Base-by-base conservation (phyloP, 2,797 vertebrate genomes). In the Spondyliosoma cantharus region DNA sequence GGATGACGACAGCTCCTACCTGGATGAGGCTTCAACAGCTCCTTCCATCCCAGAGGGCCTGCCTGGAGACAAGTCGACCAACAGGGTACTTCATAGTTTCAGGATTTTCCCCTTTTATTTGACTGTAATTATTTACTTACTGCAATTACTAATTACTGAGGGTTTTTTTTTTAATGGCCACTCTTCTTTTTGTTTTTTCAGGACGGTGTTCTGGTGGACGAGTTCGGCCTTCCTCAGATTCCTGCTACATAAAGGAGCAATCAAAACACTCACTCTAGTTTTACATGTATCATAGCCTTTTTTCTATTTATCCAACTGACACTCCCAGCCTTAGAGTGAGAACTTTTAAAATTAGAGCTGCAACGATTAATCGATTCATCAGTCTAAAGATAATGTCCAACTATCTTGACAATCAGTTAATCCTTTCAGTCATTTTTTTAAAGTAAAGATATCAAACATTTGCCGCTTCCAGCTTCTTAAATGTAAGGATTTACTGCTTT, bases 141-240 rank as follows among this genome's bases (percentile, higher is more conserved):
- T 2, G 37, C 9, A 37, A 37, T 37, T 11, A 37, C 9, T 37
- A 37, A 11, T 32, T 58, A 14, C 29, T 19, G 25, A 11, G 13
- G 3, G 0, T 46, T 16, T 46, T 16, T 32, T 48, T 7, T 72
- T 32, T 57, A 17, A 67, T 14, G 1, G 37, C 0, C 8, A 3
- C 57, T 42, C 6, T 46, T 69, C 22, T 66, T 9, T 61, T 78
- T 67, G 76, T 16, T 72, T 81, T 90, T 90, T 80, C 89, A 99
- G 98, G 98, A 98, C 81, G 98, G 98, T 0, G 96, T 99, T 25
- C 82, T 99, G 93, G 98, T 99, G 93, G 98, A 99, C 66, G 98
- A 99, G 85, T 99, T 99, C 72, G 97, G 98, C 83, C 94, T 99
- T 89, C 98, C 98, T 84, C 98, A 99, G 94, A 99, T 99, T 80